These are phyloP conservation scores for Meteorus sp. DNA, from an alignment of 1,140 invertebrate species.

Conservation along the genomic window DNA sequence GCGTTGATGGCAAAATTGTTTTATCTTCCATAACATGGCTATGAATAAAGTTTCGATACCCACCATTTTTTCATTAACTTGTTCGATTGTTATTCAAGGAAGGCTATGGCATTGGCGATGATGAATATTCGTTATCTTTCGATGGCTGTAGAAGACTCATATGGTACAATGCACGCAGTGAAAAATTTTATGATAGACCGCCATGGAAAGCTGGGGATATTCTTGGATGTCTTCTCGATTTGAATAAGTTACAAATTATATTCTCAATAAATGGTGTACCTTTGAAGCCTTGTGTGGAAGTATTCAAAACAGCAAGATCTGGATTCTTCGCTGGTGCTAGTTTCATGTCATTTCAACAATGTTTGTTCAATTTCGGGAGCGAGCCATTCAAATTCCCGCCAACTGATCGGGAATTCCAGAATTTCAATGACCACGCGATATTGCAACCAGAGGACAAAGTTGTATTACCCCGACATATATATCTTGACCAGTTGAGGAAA, in stretches of 20 bases:
- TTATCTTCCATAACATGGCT: no score
- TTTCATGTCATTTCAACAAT: slow-evolving; percentile 96
- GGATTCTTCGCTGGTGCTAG: slow-evolving; percentile 93
- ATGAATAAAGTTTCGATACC: no score
- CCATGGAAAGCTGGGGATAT: slow-evolving; percentile 85
- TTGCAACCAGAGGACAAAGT: slow-evolving; percentile 74
- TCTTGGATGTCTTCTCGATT: slow-evolving; percentile 81
- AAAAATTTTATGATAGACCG: slow-evolving; percentile 63
- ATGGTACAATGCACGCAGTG: slow-evolving; percentile 84
- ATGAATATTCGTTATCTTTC: slow-evolving; percentile 86
- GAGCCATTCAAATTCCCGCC: slow-evolving; percentile 81
- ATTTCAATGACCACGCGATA: slow-evolving; percentile 78
- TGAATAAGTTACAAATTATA: slow-evolving; percentile 70
- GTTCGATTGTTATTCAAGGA: slow-evolving; percentile 64
- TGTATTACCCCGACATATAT: slow-evolving; percentile 72
- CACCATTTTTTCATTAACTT: no score
- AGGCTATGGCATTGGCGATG: slow-evolving; percentile 94
- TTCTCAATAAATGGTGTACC: slow-evolving; percentile 83
- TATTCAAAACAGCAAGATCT: slow-evolving; percentile 77
- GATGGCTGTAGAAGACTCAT: slow-evolving; percentile 89
- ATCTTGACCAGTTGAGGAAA: slow-evolving; percentile 71
- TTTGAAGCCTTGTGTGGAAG: slow-evolving; percentile 70
- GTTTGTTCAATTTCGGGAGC: slow-evolving; percentile 90
- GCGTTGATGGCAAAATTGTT: no score
- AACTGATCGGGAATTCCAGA: slow-evolving; percentile 64